Percentiles rank a stretch among this genome's conserved stretches.
Conservation (phyloP, 2,888 invertebrate genomes). For the Sepiola atlantica region DNA sequence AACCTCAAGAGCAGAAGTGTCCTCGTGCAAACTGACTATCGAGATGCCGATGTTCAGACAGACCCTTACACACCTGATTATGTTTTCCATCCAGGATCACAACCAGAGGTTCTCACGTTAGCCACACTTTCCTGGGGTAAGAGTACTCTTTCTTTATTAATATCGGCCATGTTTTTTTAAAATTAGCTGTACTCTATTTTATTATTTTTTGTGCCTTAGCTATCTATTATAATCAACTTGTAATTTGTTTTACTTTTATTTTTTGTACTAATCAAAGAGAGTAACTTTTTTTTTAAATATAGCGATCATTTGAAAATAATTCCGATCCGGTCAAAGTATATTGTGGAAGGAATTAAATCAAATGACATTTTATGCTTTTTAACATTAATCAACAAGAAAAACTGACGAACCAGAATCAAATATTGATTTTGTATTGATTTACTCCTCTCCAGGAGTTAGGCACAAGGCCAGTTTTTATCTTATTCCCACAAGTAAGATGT, state of each 20-base stretch:
- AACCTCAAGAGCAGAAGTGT: constrained; percentile 70
- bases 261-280: too few relatives aligned
- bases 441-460: too few relatives aligned
- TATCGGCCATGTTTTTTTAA: not conserved
- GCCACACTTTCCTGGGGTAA: constrained; percentile 80
- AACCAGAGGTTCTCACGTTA: constrained; percentile 82
- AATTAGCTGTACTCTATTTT: not conserved
- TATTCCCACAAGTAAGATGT: too few relatives aligned
- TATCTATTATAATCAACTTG: not conserved
- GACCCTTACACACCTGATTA: constrained; percentile 84
- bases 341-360: too few relatives aligned
- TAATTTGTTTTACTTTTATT: not conserved
- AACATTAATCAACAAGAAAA: too few relatives aligned
- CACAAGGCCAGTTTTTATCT: too few relatives aligned
- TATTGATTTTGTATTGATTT: too few relatives aligned
- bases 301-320: too few relatives aligned
- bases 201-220: not conserved
- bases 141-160: constrained; percentile 53
- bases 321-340: too few relatives aligned
- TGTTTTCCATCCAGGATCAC: constrained; percentile 76
- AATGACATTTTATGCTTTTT: too few relatives aligned
- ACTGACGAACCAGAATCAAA: too few relatives aligned
- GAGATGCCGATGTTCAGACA: constrained; percentile 86
- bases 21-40: constrained; percentile 82
- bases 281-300: too few relatives aligned